Evolutionary conservation across 2,797 vertebrate species (phyloP).

Genomic region (Sebastiscus albofasciatus): DNA sequence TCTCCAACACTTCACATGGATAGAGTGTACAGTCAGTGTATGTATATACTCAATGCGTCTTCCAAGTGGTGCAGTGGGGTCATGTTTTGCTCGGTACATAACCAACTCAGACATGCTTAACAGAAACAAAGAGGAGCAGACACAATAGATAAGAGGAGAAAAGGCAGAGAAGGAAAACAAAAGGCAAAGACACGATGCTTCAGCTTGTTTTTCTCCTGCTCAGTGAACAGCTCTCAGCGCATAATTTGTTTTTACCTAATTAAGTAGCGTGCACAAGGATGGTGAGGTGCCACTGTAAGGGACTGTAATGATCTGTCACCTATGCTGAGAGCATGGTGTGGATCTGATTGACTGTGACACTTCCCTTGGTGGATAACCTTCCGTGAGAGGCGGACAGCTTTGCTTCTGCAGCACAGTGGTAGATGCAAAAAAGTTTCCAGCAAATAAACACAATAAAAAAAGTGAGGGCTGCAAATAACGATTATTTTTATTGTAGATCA

Average conservation of each 20-base stretch:
- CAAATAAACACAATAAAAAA: background rate
- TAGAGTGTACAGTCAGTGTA: background rate
- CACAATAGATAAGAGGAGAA: constrained; percentile 5
- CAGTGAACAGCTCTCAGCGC: constrained; percentile 28
- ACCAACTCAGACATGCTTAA: constrained; percentile 37
- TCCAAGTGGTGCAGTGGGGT: background rate
- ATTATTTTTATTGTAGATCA: too few relatives aligned
- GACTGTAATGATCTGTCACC: constrained; percentile 71
- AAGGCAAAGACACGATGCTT: constrained; percentile 27
- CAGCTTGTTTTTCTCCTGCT: constrained; percentile 34
- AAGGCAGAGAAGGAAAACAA: constrained; percentile 11
- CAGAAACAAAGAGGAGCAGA: constrained; percentile 41
- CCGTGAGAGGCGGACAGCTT: background rate
- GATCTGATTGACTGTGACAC: constrained; percentile 71
- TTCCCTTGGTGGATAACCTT: constrained; percentile 61
- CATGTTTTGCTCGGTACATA: constrained; percentile 6
- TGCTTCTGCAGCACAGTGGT: background rate
- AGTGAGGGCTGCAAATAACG: too few relatives aligned
- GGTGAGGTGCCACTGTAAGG: constrained; percentile 56
- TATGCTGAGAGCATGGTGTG: constrained; percentile 48
- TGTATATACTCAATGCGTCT: constrained; percentile 4
- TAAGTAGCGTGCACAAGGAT: constrained; percentile 37
- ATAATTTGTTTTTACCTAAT: constrained; percentile 65
- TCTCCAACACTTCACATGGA: constrained; percentile 16
- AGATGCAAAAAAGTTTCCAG: background rate